Base-by-base conservation (phyloP, 2,113 vertebrate genomes). In the Hystrix brachyura region DNA sequence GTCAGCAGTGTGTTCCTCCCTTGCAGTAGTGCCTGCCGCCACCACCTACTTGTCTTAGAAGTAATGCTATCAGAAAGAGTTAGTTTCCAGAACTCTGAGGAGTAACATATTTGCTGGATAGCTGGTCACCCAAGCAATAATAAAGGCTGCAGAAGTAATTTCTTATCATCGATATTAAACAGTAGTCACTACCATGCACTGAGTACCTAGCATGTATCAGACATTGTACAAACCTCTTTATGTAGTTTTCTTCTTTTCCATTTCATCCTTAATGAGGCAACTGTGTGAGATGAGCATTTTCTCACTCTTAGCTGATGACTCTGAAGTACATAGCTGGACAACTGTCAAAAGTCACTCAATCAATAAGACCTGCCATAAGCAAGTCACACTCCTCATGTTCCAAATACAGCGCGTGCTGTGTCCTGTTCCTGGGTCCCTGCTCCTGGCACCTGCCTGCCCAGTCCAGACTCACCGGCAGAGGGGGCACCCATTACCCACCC, bases 401-500 rank as follows among this genome's bases (percentile, higher is more conserved):
- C 13, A 21, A 14, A 25, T 14, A 5, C 34, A 8, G 29, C 9
- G 17, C 12, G 1, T 34, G 3, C 25, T 32, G 21, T 13, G 71
- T 21, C 46, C 69, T 89, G 38, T 17, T 11, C 4, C 51, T 17
- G 4, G 6, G 27, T 5, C 3, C 48, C 62, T 48, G 82, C 23
- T 19, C 38, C 69, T 29, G 18, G 14, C 19, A 67, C 14, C 19
- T 12, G 25, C n/a, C 67, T 2, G 1, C 59, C 18, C 17, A 3
- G 9, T 9, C 18, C 38, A 14, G 4, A 11, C 25, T 29, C 2
- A 2, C 5, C 51, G 23, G 10, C 21, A 38, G n/a, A 62, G 43
- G 46, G 8, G 74, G 21, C 0, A 7, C 2, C n/a, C 2, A 0
- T 38, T 3, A 23, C 7, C 53, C 29, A 10, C 38, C 21, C 18